Base-by-base conservation (phyloP, 2,888 invertebrate genomes). In the Adineta ricciae region DNA sequence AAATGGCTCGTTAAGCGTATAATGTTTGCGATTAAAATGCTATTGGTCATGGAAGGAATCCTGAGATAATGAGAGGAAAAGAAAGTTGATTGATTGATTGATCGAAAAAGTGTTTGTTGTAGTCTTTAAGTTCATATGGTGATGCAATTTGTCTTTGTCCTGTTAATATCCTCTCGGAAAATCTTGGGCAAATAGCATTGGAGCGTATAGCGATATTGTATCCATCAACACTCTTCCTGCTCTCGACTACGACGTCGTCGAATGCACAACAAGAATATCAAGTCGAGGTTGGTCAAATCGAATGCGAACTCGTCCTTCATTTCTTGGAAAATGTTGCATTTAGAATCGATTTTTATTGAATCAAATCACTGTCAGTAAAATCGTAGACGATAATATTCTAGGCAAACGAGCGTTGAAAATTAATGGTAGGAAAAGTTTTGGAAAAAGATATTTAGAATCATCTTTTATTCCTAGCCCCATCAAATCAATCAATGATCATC, bases 351-450 rank as follows among this genome's bases (percentile, higher is more conserved):
- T 78, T 8, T 3, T 16, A n/a, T 9, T 78, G 24, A 41, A 41
- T 78, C 78, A 78, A 78, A 41, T 78, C 38, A 78, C n/a, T 41
- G 11, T 78, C n/a, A 78, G 78, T 78, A 78, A 78, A 78, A 41
- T 78, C 19, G 32, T 64, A 41, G 78, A 78, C n/a, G 41, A 78
- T 78, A 41, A 78, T 78, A n/a, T 78, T 24, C 14, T 78, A 41
- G 41, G 78, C 14, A 41, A 78, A 78, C 41, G 41, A 41, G 78
- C 78, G 24, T 38, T 78, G n/a, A 78, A 78, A 78, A 78, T 78
- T 11, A 41, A 24, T 19, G 78, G 78, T 78, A 78, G 24, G 24
- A n/a, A 41, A 2, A 46, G 5, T 46, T 46, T 46, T 8, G 5
- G 2, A 64, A 14, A 5, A 27, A 27, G n/a, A 64, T 8, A 27